Conservation (phyloP, 1,140 invertebrate species). For the Zaprionus davidi region DNA sequence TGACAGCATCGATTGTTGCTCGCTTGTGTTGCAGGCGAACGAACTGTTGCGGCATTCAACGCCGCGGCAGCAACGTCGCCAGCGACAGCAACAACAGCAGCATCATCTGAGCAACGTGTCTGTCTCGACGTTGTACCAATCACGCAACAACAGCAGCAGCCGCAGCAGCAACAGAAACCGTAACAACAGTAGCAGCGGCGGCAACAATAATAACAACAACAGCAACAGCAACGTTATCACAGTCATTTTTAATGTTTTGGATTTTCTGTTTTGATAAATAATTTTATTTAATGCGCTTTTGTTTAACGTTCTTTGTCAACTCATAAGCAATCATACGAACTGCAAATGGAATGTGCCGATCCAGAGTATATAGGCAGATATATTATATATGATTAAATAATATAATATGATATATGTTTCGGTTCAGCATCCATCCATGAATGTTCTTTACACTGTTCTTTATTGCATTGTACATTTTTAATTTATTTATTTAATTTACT, state of each 20-base stretch:
- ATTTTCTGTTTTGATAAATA: conserved; percentile 72
- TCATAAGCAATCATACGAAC: neutral
- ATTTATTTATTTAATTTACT: neutral
- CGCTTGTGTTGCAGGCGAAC: neutral
- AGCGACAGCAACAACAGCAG: conserved; percentile 24
- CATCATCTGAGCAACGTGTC: conserved; percentile 54
- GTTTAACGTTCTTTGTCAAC: neutral
- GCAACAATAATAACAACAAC: conserved; percentile 40
- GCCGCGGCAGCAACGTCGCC: conserved; percentile 35
- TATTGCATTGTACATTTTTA: neutral
- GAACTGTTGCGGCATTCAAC: conserved; percentile 63
- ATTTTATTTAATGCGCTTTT: neutral
- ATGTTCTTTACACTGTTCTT: conserved; percentile 6
- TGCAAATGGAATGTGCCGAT: conserved; percentile 3
- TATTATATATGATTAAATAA: neutral
- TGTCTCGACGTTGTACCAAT: conserved; percentile 58
- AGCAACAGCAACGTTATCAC: conserved; percentile 73
- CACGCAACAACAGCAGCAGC: conserved; percentile 38
- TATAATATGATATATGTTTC: no score
- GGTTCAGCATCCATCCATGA: neutral
- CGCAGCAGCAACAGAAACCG: conserved; percentile 26
- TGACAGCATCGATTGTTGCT: conserved; percentile 25
- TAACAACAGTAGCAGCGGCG: conserved; percentile 41
- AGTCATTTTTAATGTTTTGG: conserved; percentile 81
- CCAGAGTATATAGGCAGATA: neutral